phyloP scores from a whole-genome alignment of 1,140 invertebrate species.

The Drosophila bipectinata region DNA sequence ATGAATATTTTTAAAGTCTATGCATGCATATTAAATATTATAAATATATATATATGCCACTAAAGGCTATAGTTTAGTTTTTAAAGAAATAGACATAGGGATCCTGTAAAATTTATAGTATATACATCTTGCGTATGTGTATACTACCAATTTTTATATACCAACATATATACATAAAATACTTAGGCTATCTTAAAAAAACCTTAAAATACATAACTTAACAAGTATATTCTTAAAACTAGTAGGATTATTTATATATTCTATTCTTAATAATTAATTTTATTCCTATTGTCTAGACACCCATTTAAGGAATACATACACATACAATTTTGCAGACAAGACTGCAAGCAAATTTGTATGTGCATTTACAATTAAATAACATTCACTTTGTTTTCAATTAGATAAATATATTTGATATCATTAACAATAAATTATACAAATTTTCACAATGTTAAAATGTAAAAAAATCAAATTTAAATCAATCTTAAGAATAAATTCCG shows the following conservation, averaged over 20 bases:
- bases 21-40: too few species aligned
- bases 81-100: not conserved
- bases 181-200: not conserved
- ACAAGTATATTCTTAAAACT: not conserved
- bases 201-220: not conserved
- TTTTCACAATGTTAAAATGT: conserved; percentile 5
- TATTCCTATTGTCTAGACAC: conserved; percentile 16
- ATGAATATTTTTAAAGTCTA: not conserved
- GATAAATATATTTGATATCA: conserved; percentile 19
- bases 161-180: not conserved
- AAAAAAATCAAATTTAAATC: not conserved
- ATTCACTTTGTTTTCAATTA: conserved; percentile 23
- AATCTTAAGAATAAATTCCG: conserved; percentile 18
- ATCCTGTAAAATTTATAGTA: not conserved
- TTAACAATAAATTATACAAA: conserved; percentile 4
- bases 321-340: conserved; percentile 39
- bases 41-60: too few species aligned
- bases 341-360: conserved; percentile 21
- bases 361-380: conserved; percentile 43
- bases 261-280: not conserved
- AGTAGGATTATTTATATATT: not conserved
- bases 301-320: conserved; percentile 18
- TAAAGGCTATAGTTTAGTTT: too few species aligned
- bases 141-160: not conserved
- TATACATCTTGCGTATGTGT: not conserved